Evolutionary conservation across 2,113 vertebrate species (phyloP).

Genomic region (Oreochromis niloticus): DNA sequence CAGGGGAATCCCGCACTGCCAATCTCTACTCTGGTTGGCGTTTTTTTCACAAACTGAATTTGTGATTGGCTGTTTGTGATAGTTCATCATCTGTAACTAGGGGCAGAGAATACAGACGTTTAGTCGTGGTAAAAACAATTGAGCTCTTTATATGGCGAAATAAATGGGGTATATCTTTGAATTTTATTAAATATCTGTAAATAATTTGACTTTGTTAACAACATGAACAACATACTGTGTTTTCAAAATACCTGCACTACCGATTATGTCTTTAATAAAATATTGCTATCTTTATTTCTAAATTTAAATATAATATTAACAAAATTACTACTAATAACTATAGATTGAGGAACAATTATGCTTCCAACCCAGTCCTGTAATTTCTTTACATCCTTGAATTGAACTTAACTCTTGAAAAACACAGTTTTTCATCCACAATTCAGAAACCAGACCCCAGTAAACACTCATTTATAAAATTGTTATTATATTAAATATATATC

Average conservation of each 20-base stretch:
- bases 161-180: background rate
- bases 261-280: background rate
- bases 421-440: background rate
- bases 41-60: background rate
- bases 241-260: background rate
- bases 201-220: background rate
- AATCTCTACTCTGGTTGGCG: background rate
- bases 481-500: background rate
- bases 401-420: background rate
- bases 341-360: background rate
- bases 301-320: background rate
- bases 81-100: slow-evolving; percentile 30
- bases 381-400: background rate
- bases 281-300: background rate
- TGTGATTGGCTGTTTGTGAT: slow-evolving; percentile 26
- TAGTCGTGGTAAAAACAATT: background rate
- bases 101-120: background rate
- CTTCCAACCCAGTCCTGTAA: background rate
- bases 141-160: background rate
- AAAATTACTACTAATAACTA: background rate
- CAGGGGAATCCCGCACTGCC: background rate
- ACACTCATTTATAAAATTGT: background rate
- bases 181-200: background rate
- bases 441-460: background rate
- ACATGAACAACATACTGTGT: background rate